Percentiles rank a stretch among this genome's conserved stretches.
phyloP scores from a whole-genome alignment of 2,888 invertebrate species.

The Phasia obesa region DNA sequence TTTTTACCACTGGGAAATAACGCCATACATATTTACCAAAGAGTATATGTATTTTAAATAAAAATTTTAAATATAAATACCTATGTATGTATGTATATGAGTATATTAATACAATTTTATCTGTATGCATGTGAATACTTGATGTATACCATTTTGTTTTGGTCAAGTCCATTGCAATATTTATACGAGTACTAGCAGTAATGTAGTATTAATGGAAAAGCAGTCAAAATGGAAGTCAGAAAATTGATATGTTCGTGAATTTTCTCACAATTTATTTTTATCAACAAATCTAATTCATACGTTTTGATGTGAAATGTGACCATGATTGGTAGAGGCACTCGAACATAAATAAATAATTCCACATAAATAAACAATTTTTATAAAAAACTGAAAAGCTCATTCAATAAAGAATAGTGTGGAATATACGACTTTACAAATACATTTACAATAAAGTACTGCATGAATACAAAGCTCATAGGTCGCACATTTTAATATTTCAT shows the following conservation, averaged over 20 bases:
- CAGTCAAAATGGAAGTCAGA: not conserved
- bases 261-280: conserved; percentile 8
- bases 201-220: not conserved
- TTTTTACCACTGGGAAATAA: no score
- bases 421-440: not conserved
- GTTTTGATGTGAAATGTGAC: conserved; percentile 71
- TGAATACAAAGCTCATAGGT: no score
- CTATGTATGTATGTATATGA: no score
- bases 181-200: not conserved
- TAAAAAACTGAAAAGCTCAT: conserved; percentile 5
- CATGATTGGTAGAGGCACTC: conserved; percentile 72
- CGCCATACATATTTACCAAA: no score
- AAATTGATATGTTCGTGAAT: conserved; percentile 6
- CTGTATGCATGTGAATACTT: not conserved
- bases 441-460: no score
- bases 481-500: no score
- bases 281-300: conserved; percentile 70
- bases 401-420: not conserved
- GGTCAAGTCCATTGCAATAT: conserved; percentile 15
- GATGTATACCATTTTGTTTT: conserved; percentile 7
- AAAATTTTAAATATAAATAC: no score
- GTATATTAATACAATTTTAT: no score
- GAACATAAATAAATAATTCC: conserved; percentile 73
- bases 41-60: no score
- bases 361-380: conserved; percentile 72